phyloP scores from a whole-genome alignment of 1,140 invertebrate genomes.

The Drosophila subpulchrella region DNA sequence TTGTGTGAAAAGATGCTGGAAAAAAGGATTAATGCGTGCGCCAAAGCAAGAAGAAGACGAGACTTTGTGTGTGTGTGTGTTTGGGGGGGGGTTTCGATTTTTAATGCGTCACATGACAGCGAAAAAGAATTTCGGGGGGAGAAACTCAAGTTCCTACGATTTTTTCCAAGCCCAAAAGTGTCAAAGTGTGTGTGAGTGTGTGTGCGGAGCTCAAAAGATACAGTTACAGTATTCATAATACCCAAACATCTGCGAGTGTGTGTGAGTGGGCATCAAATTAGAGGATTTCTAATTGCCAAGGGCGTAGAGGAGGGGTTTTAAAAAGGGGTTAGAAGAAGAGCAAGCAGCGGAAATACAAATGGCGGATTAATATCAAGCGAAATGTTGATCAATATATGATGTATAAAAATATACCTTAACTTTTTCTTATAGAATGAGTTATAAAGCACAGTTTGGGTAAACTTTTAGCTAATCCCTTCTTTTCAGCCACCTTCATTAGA shows the following conservation, averaged over 20 bases:
- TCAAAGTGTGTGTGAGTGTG: slow-evolving; percentile 35
- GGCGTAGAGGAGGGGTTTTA: not conserved
- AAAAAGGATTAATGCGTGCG: slow-evolving; percentile 80
- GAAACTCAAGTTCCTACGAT: slow-evolving; percentile 20
- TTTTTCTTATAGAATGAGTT: not conserved
- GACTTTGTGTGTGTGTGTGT: not conserved
- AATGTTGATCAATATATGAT: not conserved
- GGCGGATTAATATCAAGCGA: not conserved
- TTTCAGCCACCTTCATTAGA: not conserved
- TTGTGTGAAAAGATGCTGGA: slow-evolving; percentile 75
- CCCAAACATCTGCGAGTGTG: slow-evolving; percentile 16
- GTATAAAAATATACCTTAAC: not conserved
- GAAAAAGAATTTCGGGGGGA: slow-evolving; percentile 9
- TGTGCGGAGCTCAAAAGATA: slow-evolving; percentile 30
- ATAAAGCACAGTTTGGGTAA: not conserved
- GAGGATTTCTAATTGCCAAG: slow-evolving; percentile 66
- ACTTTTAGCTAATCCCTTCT: not conserved
- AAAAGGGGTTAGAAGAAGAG: not conserved
- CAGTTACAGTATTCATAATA: slow-evolving; percentile 43
- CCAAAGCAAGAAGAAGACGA: slow-evolving; percentile 55
- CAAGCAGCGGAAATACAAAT: not conserved
- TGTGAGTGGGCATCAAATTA: slow-evolving; percentile 62
- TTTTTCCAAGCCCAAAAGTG: slow-evolving; percentile 49
- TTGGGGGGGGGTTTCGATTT: slow-evolving; percentile 61
- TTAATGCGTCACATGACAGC: slow-evolving; percentile 75